These are phyloP conservation scores for Melieria omissa DNA, from an alignment of 2,888 invertebrate species.

Conservation along the genomic window DNA sequence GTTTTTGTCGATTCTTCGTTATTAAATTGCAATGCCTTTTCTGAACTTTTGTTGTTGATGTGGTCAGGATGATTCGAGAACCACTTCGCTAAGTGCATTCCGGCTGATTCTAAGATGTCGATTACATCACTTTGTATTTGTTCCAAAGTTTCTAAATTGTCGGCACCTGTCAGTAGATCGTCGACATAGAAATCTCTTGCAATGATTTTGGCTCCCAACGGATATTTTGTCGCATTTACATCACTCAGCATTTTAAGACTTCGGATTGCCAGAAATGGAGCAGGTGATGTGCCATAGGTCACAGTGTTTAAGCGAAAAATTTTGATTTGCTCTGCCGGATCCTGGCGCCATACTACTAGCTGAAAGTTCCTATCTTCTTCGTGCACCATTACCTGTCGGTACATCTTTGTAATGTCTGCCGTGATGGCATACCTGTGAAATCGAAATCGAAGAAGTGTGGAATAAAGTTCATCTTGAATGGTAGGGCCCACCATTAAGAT, in stretches of 20 bases:
- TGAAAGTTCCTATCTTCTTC: conserved; percentile 28
- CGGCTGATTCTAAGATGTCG: too few relatives aligned
- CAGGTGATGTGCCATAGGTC: conserved; percentile 37
- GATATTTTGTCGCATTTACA: conserved; percentile 32
- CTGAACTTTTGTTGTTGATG: too few relatives aligned
- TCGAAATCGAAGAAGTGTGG: neutral
- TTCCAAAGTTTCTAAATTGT: conserved; percentile 34
- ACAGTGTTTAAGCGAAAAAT: conserved; percentile 20
- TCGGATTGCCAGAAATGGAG: conserved; percentile 38
- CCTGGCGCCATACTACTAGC: conserved; percentile 20
- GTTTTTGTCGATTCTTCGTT: too few relatives aligned
- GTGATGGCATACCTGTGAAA: neutral
- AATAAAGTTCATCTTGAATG: neutral
- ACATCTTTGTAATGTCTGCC: conserved; percentile 33
- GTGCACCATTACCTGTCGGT: conserved; percentile 23
- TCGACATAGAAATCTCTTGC: conserved; percentile 43
- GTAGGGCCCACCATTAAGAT: conserved; percentile 40
- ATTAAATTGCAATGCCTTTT: too few relatives aligned
- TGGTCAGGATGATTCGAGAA: too few relatives aligned
- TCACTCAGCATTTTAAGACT: conserved; percentile 34
- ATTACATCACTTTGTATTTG: too few relatives aligned
- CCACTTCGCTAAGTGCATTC: too few relatives aligned
- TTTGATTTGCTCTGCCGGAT: conserved; percentile 11
- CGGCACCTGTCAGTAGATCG: conserved; percentile 39
- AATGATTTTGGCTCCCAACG: conserved; percentile 37